Percentiles rank a stretch among this genome's conserved stretches.
Evolutionary conservation across 2,797 vertebrate genomes (phyloP).

Genomic region (Phoeniculus purpureus): DNA sequence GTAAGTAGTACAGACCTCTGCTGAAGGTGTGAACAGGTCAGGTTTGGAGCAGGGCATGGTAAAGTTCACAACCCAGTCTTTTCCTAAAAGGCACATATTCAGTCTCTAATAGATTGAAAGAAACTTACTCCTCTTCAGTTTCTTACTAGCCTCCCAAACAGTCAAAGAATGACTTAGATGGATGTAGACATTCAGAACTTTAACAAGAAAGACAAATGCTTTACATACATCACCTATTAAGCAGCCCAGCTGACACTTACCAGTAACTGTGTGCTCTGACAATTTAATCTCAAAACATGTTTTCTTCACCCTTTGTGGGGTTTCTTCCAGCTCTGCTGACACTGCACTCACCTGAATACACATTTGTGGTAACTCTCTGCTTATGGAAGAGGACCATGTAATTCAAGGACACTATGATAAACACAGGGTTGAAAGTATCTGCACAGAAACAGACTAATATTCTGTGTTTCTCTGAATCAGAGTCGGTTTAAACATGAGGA

Average conservation of each 20-base stretch:
- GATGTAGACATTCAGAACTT: background rate
- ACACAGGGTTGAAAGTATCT: background rate
- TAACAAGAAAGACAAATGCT: background rate
- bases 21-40: background rate
- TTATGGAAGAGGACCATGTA: background rate
- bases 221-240: background rate
- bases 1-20: background rate
- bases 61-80: background rate
- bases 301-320: background rate
- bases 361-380: background rate
- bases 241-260: background rate
- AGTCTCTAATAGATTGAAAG: background rate
- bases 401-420: background rate
- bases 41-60: background rate
- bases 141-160: background rate
- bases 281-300: background rate
- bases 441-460: background rate
- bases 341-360: background rate
- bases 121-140: background rate
- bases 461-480: background rate
- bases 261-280: background rate
- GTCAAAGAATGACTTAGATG: background rate
- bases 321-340: background rate
- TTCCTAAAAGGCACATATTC: background rate
- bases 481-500: background rate